A percentile compares a stretch with the other conserved stretches of the same genome.
These are phyloP conservation scores for Platypus cylindrus DNA, from an alignment of 2,888 invertebrate species.

Conservation along the genomic window DNA sequence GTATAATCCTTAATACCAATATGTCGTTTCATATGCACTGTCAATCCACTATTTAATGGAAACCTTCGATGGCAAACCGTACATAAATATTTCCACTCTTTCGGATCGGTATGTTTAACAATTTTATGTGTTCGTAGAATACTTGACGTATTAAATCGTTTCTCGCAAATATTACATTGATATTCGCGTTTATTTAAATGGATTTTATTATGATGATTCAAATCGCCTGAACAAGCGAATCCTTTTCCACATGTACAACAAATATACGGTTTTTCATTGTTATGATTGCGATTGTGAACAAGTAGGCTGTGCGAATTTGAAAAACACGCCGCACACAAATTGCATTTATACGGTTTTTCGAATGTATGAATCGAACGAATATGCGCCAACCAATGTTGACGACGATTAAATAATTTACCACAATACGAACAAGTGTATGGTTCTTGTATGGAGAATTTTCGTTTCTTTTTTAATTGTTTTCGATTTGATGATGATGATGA, in stretches of 20 bases:
- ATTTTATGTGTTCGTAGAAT: constrained; percentile 23
- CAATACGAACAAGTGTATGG: constrained; percentile 22
- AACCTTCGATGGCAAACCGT: constrained; percentile 21
- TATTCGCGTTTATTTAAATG: constrained; percentile 24
- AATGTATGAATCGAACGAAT: constrained; percentile 23
- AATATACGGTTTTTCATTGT: constrained; percentile 22
- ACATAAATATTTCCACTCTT: constrained; percentile 24
- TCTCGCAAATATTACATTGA: constrained; percentile 22
- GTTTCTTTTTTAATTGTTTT: too few species aligned
- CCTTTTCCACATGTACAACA: constrained; percentile 29
- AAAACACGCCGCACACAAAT: constrained; percentile 22
- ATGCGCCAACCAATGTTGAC: constrained; percentile 22
- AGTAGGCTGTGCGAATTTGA: constrained; percentile 22
- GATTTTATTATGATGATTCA: constrained; percentile 24
- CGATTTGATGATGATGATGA: too few species aligned
- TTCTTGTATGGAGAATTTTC: too few species aligned
- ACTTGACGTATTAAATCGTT: constrained; percentile 24
- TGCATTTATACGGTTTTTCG: constrained; percentile 25
- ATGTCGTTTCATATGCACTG: constrained; percentile 22
- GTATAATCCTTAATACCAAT: constrained; percentile 27
- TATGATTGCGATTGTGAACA: constrained; percentile 23
- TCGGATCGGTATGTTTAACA: constrained; percentile 24
- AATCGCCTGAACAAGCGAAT: constrained; percentile 23
- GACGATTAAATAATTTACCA: constrained; percentile 22
- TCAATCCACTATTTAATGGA: constrained; percentile 23